A percentile compares a stretch with the other conserved stretches of the same genome.
Evolutionary conservation across 2,888 invertebrate genomes (phyloP).

Genomic region (Beris morrisii): DNA sequence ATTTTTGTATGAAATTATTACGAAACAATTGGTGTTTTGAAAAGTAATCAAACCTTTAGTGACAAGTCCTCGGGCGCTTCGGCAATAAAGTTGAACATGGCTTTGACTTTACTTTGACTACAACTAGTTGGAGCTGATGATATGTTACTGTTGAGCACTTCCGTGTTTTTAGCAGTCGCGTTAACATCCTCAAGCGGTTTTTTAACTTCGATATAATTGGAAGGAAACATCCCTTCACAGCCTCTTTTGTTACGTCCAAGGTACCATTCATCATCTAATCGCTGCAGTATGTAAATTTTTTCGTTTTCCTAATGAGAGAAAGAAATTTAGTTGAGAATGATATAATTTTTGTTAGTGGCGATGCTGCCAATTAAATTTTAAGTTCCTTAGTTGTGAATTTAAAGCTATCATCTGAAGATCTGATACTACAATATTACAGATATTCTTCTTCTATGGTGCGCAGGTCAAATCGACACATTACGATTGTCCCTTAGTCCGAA

Average conservation of each 20-base stretch:
- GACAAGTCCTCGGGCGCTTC: constrained; percentile 62
- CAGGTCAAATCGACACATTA: no score
- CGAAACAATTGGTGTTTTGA: background rate
- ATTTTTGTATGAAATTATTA: background rate
- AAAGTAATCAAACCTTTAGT: constrained; percentile 56
- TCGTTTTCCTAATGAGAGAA: constrained; percentile 64
- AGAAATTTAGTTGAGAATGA: background rate
- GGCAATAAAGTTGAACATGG: constrained; percentile 73
- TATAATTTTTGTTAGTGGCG: no score
- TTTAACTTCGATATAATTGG: constrained; percentile 75
- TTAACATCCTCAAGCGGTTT: constrained; percentile 64
- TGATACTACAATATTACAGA: no score
- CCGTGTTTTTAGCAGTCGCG: constrained; percentile 5
- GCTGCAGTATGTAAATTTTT: constrained; percentile 68
- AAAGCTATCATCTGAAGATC: no score
- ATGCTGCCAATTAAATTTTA: no score
- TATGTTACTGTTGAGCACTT: constrained; percentile 5
- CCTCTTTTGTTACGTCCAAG: constrained; percentile 69
- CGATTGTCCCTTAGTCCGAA: no score
- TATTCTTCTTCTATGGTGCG: no score
- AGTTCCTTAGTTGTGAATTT: no score
- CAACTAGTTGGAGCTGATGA: background rate
- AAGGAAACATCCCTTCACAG: constrained; percentile 79
- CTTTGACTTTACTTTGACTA: constrained; percentile 59
- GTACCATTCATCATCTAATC: constrained; percentile 79